A percentile compares a stretch with the other conserved stretches of the same genome.
These are phyloP conservation scores for Drosophila sucinea DNA, from an alignment of 1,140 invertebrate species.

Conservation along the genomic window DNA sequence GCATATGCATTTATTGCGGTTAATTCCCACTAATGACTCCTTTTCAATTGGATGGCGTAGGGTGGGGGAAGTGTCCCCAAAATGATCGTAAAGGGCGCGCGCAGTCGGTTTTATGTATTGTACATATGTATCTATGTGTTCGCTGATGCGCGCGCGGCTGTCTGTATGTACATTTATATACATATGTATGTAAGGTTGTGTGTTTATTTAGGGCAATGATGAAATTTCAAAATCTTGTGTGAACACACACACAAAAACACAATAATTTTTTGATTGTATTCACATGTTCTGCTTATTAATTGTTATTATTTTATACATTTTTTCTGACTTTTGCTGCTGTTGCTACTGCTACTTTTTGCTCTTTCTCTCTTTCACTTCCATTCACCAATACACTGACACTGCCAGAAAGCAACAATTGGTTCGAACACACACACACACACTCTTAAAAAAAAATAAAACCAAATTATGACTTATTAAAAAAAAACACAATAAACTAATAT, in stretches of 20 bases:
- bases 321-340: conserved; percentile 30
- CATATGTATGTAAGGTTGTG: not conserved
- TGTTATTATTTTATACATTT: conserved; percentile 54
- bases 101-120: not conserved
- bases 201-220: conserved; percentile 25
- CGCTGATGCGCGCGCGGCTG: conserved; percentile 18
- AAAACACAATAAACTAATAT: conserved; percentile 8
- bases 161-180: not conserved
- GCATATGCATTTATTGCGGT: conserved; percentile 10
- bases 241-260: not conserved
- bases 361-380: conserved; percentile 46
- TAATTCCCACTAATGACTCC: not conserved
- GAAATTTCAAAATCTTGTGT: conserved; percentile 14
- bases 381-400: conserved; percentile 24
- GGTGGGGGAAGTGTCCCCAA: not conserved
- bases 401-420: conserved; percentile 46
- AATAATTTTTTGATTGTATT: conserved; percentile 25
- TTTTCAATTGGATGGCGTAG: not conserved
- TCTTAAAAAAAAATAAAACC: conserved; percentile 28
- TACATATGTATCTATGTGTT: not conserved
- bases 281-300: conserved; percentile 33
- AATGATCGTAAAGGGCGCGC: conserved; percentile 11
- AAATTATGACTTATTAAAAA: conserved; percentile 28
- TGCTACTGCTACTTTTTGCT: conserved; percentile 31
- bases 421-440: conserved; percentile 33